Evolutionary conservation across 2,113 vertebrate genomes (phyloP).

Genomic region (Bothrops jararaca): DNA sequence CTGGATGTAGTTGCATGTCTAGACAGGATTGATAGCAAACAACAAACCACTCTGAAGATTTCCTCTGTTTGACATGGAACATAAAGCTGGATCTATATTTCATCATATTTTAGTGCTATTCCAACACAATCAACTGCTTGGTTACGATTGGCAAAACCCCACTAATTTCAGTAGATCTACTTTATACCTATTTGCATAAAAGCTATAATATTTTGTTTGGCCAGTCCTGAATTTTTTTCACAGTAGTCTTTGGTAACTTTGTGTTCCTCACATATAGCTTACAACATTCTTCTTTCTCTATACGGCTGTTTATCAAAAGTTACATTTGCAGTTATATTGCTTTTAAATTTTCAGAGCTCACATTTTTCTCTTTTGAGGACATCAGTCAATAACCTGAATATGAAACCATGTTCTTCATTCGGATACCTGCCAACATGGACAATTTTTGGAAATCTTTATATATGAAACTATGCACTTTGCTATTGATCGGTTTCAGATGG

Average conservation of each 20-base stretch:
- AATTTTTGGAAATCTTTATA: conserved; percentile 49
- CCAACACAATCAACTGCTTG: background rate
- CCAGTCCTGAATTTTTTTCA: background rate
- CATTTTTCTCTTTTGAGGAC: conserved; percentile 36
- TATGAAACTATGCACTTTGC: conserved; percentile 26
- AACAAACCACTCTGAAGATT: background rate
- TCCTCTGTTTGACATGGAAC: background rate
- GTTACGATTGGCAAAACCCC: background rate
- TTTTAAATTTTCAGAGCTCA: conserved; percentile 40
- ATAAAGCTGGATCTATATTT: background rate
- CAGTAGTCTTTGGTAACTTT: background rate
- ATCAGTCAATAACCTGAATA: conserved; percentile 39
- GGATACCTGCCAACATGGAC: conserved; percentile 33
- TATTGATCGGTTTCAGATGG: conserved; percentile 50
- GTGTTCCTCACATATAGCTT: background rate
- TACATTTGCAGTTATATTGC: conserved; percentile 37
- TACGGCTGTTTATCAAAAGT: background rate
- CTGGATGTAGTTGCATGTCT: background rate
- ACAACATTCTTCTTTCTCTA: background rate
- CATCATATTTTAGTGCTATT: background rate
- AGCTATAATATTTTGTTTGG: background rate
- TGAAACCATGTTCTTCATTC: conserved; percentile 29
- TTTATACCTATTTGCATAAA: background rate
- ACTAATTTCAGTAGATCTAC: background rate
- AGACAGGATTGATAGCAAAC: background rate